A percentile compares a stretch with the other conserved stretches of the same genome.
Evolutionary conservation across 2,113 vertebrate genomes (phyloP).

Genomic region (Psettodes erumei): DNA sequence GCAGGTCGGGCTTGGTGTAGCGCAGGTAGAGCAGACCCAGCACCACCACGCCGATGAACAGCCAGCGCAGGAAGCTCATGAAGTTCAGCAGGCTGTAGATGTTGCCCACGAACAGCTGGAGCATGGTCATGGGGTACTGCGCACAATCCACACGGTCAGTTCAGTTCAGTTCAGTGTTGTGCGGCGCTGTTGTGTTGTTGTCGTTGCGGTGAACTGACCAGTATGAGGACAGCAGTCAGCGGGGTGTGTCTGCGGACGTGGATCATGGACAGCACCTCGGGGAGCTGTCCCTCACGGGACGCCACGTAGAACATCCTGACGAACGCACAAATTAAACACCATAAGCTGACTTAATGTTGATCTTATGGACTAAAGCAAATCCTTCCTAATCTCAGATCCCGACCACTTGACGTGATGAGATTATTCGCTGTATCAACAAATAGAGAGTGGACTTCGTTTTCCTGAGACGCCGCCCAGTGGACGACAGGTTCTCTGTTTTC

Average conservation of each 20-base stretch:
- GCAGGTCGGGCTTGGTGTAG: constrained; percentile 92
- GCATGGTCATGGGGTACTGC: constrained; percentile 92
- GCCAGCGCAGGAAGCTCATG: constrained; percentile 96
- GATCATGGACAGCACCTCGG: constrained; percentile 97
- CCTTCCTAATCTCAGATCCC: not conserved
- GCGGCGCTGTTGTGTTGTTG: not conserved
- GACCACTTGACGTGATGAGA: not conserved
- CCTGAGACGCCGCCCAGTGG: too few relatives aligned
- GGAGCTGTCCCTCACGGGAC: constrained; percentile 97
- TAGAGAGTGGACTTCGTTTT: too few relatives aligned
- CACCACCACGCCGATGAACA: constrained; percentile 95
- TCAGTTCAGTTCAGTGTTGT: not conserved
- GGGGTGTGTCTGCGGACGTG: constrained; percentile 96
- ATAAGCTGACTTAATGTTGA: too few relatives aligned
- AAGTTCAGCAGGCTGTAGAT: constrained; percentile 97
- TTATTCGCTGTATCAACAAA: not conserved
- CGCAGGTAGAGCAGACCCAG: constrained; percentile 94
- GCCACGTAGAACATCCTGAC: constrained; percentile 95
- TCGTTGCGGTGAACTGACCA: constrained; percentile 85
- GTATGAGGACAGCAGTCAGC: constrained; percentile 91
- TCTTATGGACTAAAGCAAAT: not conserved
- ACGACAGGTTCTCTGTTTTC: too few relatives aligned
- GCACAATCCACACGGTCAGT: not conserved
- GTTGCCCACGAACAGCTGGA: constrained; percentile 93
- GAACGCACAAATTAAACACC: constrained; percentile 43